phyloP scores from a whole-genome alignment of 2,888 invertebrate genomes.

The Phortica magna region DNA sequence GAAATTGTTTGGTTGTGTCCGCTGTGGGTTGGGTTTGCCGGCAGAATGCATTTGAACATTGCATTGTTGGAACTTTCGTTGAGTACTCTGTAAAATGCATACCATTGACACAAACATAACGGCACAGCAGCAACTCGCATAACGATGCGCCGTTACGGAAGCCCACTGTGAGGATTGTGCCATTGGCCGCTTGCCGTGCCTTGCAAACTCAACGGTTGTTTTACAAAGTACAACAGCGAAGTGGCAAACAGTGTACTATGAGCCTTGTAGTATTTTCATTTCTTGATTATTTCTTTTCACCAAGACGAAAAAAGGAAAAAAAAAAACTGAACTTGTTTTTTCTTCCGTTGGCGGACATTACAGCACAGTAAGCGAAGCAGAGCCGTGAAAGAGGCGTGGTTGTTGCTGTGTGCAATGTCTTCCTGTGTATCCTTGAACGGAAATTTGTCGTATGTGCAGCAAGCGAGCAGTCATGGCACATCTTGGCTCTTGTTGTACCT shows the following conservation, averaged over 20 bases:
- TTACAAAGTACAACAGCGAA: constrained; percentile 55
- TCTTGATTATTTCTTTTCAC: constrained; percentile 21
- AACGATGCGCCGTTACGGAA: too few species aligned
- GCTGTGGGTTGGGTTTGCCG: constrained; percentile 31
- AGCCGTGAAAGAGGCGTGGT: constrained; percentile 30
- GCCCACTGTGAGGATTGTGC: too few species aligned
- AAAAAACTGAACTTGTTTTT: too few species aligned
- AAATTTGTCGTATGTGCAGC: constrained; percentile 39
- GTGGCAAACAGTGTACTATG: constrained; percentile 54
- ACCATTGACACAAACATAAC: too few species aligned
- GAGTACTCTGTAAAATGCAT: too few species aligned
- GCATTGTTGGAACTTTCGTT: background rate
- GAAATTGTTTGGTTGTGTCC: too few species aligned
- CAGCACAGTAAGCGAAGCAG: too few species aligned
- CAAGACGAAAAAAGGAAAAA: background rate
- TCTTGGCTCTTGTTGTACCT: background rate
- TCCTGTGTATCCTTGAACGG: constrained; percentile 39
- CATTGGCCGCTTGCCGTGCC: background rate
- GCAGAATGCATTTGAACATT: constrained; percentile 36
- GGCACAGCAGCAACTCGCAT: too few species aligned
- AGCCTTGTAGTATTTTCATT: constrained; percentile 25
- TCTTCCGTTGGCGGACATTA: too few species aligned
- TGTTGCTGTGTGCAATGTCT: constrained; percentile 4
- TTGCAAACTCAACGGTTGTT: constrained; percentile 36
- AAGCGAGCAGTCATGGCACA: constrained; percentile 12